Evolutionary conservation across 2,797 vertebrate genomes (phyloP), one percentile per base, ranked within the genome.

Genomic region (Acestrorhynchus altus): DNA sequence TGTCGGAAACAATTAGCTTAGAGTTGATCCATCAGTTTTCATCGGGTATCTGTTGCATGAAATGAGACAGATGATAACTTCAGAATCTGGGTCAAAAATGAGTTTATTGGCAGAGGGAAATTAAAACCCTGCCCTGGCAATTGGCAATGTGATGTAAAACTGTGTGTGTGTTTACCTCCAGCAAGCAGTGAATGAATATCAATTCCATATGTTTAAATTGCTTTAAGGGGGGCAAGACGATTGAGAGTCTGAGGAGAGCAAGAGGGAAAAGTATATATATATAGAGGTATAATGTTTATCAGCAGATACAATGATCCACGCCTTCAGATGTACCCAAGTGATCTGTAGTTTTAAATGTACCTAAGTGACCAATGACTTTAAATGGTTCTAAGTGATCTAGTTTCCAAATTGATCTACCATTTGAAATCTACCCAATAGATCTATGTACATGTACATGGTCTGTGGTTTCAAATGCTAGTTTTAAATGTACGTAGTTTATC

Each of bases 121-220:
- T 65, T 63, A 84, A 87, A 87, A 81, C 59, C 69, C 79, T 24
- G 20, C 76, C 61, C 82, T 88, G 87, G 90, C 86, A 74, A 20
- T 28, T 61, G 39, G 85, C 76, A 83, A 6, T 8, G 1, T n/a
- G 47, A n/a, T n/a, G 4, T 7, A 74, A 90, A 92, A 86, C 78
- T 24, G 51, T 63, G 79, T 82, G 79, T 82, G 77, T 67, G 78
- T 69, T 83, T 83, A 65, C 77, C 77, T 63, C 69, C 57, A 84
- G 83, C 78, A 82, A 79, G 77, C 74, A 82, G 71, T 74, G 49
- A 77, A 46, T 44, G 42, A 81, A 77, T 86, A 92, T 88, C 68
- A 88, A 57, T 83, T 60, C 83, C 86, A 91, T 87, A 85, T 91
- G 88, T 83, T 73, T 81, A 52, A 78, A 78, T 77, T n/a, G 59